Percentiles rank a stretch among this genome's conserved stretches.
Conservation (phyloP, 2,113 vertebrate genomes). For the Gymnorhina tibicen region DNA sequence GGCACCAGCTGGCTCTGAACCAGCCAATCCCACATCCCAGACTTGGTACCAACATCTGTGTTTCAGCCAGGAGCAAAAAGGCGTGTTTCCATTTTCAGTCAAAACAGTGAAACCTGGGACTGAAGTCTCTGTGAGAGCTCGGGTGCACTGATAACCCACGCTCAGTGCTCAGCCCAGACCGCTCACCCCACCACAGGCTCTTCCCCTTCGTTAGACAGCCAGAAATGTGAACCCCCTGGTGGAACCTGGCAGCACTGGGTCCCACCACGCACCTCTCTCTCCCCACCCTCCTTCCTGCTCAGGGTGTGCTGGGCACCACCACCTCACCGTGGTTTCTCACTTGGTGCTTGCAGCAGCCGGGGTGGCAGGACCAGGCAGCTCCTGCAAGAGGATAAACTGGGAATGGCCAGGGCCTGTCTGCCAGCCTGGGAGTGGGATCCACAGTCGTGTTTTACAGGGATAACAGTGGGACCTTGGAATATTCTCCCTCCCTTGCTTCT, state of each 20-base stretch:
- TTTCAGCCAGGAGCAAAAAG: not conserved
- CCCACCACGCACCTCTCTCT: not conserved
- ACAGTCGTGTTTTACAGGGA: not conserved
- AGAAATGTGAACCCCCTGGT: not conserved
- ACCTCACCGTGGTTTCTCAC: not conserved
- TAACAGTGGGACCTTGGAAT: not conserved
- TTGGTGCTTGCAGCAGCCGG: accelerated
- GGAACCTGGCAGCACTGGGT: not conserved
- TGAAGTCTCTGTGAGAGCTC: not conserved
- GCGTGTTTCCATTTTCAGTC: not conserved
- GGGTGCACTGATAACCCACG: accelerated
- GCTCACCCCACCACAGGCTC: not conserved
- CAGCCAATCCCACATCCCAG: not conserved
- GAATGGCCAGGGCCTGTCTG: not conserved
- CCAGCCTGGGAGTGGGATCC: not conserved
- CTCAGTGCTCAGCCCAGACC: not conserved
- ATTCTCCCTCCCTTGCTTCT: not conserved
- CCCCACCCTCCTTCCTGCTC: not conserved
- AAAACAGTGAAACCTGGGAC: not conserved
- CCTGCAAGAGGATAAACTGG: accelerated
- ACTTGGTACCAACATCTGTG: not conserved
- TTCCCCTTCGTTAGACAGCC: not conserved
- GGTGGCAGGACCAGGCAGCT: not conserved
- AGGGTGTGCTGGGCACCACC: not conserved
- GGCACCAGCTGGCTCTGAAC: not conserved